phyloP scores from a whole-genome alignment of 2,797 vertebrate species.

The Lepilemur septentrionalis region DNA sequence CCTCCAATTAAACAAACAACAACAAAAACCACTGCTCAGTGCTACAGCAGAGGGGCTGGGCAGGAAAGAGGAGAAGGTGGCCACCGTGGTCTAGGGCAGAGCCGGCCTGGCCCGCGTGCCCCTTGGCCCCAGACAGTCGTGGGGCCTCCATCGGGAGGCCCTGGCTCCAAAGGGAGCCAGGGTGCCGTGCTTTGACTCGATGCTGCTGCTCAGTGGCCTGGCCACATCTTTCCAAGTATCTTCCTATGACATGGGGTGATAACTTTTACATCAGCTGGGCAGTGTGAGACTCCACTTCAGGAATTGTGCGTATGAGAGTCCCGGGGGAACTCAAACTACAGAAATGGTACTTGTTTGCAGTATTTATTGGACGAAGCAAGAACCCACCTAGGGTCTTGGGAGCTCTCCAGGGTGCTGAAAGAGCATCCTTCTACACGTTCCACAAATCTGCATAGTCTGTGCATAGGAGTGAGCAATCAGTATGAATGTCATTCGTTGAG shows the following conservation, averaged over 20 bases:
- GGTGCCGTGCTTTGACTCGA: background rate
- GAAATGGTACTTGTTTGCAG: too few species aligned
- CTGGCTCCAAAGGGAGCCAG: rapidly evolving
- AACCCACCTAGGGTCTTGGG: rapidly evolving
- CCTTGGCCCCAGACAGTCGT: rapidly evolving
- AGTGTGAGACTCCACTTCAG: background rate
- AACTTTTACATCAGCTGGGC: background rate
- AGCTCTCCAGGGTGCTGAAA: constrained; percentile 61
- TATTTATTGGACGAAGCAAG: rapidly evolving
- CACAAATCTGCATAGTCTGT: rapidly evolving
- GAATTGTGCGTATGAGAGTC: too few species aligned
- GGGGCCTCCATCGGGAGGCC: background rate
- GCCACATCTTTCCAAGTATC: background rate
- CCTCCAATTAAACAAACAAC: background rate
- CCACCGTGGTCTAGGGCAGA: rapidly evolving
- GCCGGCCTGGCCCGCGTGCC: background rate
- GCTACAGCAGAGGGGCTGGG: background rate
- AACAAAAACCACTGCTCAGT: background rate
- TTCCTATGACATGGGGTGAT: background rate
- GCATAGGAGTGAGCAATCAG: rapidly evolving
- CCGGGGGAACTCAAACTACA: rapidly evolving
- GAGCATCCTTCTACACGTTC: rapidly evolving
- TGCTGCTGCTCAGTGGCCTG: background rate
- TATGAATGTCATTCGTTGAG: background rate
- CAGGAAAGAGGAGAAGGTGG: background rate